These are phyloP conservation scores for Myotis lucifugus DNA, from an alignment of 2,113 vertebrate species.

Conservation along the genomic window DNA sequence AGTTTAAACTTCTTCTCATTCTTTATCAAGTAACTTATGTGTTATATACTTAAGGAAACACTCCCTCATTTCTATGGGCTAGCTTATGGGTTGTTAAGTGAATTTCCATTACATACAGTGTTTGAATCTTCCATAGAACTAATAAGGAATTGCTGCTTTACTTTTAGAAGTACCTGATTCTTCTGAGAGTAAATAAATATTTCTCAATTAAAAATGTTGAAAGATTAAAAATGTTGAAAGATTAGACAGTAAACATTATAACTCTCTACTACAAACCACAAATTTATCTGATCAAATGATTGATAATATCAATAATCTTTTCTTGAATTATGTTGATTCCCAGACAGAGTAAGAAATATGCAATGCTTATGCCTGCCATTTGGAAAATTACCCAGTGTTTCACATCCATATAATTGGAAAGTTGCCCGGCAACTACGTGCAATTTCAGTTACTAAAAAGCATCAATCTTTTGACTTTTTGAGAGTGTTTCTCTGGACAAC, in stretches of 20 bases:
- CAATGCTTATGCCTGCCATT: not conserved
- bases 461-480: not conserved
- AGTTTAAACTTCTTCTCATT: not conserved
- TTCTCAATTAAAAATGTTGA: constrained; percentile 6
- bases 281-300: not conserved
- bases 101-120: not conserved
- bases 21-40: not conserved
- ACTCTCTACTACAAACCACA: not conserved
- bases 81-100: not conserved
- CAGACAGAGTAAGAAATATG: constrained; percentile 1
- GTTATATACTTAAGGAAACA: not conserved
- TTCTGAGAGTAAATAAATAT: not conserved
- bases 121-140: not conserved
- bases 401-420: constrained; percentile 11
- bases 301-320: not conserved
- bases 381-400: not conserved
- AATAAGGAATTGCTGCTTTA: not conserved
- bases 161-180: not conserved
- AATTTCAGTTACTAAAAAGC: constrained; percentile 48
- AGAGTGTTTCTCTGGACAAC: not conserved
- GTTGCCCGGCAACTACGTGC: not conserved
- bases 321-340: constrained; percentile 26
- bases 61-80: not conserved
- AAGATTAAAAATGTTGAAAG: not conserved
- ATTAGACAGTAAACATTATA: not conserved